Conservation (phyloP, 2,888 invertebrate species). For the Ceramica pisi region DNA sequence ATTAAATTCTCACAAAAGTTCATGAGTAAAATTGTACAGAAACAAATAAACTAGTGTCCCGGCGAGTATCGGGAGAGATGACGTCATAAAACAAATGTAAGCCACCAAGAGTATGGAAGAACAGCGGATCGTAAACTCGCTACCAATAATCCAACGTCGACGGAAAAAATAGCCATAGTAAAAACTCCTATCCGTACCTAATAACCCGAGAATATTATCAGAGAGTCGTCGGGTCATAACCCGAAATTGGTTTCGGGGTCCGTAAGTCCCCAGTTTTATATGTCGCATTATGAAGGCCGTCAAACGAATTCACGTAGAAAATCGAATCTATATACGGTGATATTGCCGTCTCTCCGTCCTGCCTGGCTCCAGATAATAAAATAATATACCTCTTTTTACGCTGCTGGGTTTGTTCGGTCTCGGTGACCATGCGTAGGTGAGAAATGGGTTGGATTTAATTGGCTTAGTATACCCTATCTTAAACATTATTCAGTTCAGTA, state of each 20-base stretch:
- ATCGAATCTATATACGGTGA: constrained; percentile 91
- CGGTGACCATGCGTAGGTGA: constrained; percentile 62
- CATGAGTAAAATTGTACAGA: constrained; percentile 59
- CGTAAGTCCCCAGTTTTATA: constrained; percentile 91
- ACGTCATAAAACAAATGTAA: constrained; percentile 87
- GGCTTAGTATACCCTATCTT: background rate
- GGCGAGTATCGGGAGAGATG: constrained; percentile 71
- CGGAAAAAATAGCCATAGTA: constrained; percentile 91
- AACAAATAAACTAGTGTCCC: constrained; percentile 70
- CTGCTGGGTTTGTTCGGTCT: constrained; percentile 71
- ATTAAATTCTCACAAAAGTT: constrained; percentile 64
- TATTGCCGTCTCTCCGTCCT: constrained; percentile 87
- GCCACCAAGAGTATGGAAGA: constrained; percentile 76
- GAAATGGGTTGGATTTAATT: constrained; percentile 54
- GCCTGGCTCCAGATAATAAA: constrained; percentile 90
- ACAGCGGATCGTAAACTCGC: constrained; percentile 85
- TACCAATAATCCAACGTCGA: constrained; percentile 89
- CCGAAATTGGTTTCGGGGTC: constrained; percentile 91
- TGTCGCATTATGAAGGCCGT: constrained; percentile 91
- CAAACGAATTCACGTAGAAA: constrained; percentile 92
- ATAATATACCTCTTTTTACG: constrained; percentile 90
- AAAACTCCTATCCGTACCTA: constrained; percentile 91
- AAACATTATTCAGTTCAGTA: background rate
- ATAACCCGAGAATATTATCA: constrained; percentile 91
- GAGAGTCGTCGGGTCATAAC: constrained; percentile 91